Percentiles rank a stretch among this genome's conserved stretches.
Conservation (phyloP, 2,113 vertebrate species). For the Daboia siamensis region DNA sequence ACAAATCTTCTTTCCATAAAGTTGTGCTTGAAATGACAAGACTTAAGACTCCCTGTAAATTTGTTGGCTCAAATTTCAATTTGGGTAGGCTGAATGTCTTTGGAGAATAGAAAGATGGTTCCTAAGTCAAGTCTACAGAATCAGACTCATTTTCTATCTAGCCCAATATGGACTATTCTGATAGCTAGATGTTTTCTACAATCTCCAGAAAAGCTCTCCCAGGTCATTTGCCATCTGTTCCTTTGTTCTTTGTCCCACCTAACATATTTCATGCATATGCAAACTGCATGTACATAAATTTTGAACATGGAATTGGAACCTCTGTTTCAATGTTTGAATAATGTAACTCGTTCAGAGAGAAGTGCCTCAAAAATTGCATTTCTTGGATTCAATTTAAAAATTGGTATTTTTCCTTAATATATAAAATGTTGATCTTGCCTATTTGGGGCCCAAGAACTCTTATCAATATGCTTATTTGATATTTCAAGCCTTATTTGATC, state of each 20-base stretch:
- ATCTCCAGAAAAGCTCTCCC: not conserved
- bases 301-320: not conserved
- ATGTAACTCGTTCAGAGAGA: not conserved
- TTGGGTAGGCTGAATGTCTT: not conserved
- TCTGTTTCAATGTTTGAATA: not conserved
- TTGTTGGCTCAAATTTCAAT: not conserved
- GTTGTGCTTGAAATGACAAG: not conserved
- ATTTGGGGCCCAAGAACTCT: not conserved
- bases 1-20: not conserved
- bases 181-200: not conserved
- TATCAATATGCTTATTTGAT: not conserved
- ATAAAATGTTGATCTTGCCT: not conserved
- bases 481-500: not conserved
- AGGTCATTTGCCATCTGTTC: not conserved
- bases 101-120: not conserved
- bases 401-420: not conserved
- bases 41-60: not conserved
- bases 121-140: not conserved
- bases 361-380: not conserved
- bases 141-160: not conserved
- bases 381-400: not conserved
- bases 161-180: not conserved
- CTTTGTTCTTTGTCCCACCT: not conserved
- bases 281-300: not conserved
- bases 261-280: not conserved